Base-by-base conservation (phyloP, 2,113 vertebrate genomes). In the Grantiella picta region DNA sequence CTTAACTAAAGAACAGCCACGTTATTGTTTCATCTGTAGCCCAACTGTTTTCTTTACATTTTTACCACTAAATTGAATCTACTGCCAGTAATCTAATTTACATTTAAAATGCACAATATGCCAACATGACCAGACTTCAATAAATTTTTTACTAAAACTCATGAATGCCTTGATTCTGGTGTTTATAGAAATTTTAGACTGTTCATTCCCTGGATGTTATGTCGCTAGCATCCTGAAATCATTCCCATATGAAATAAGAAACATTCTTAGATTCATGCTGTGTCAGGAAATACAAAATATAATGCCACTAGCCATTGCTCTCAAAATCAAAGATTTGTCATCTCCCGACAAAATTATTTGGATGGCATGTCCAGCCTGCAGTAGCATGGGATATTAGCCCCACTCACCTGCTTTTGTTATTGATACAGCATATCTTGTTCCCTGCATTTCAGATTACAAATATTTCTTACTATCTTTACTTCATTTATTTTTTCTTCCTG, bases 151-250 rank as follows among this genome's bases (percentile, higher is more conserved):
- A 96, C 97, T 96, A 97, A 98, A 96, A 97, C 94, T 98, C 96
- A 93, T 97, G 97, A 97, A 95, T 97, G 98, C 96, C 97, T 97
- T 94, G 68, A 97, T 90, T 97, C 97, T 97, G 35, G 88, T 98
- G 97, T 98, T 97, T 98, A 97, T 96, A 97, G 97, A 98, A 98
- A 98, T 97, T 96, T 97, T 97, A 98, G 96, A 97, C 96, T 90
- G 65, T 93, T 97, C 94, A 91, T 97, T 96, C 97, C 91, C 95
- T 80, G 59, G 80, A 93, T 79, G 92, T 94, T 95, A 94, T 80
- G 78, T 93, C 12, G 64, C 94, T 97, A 93, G 44, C 66, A 94
- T 94, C 78, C 96, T 87, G 90, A 97, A 98, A 98, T 98, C 96
- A 96, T 96, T 98, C 96, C 97, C 97, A 97, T 86, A 98, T 97